Evolutionary conservation across 2,888 invertebrate genomes (phyloP).

Genomic region (Neuroscelio doddi): DNA sequence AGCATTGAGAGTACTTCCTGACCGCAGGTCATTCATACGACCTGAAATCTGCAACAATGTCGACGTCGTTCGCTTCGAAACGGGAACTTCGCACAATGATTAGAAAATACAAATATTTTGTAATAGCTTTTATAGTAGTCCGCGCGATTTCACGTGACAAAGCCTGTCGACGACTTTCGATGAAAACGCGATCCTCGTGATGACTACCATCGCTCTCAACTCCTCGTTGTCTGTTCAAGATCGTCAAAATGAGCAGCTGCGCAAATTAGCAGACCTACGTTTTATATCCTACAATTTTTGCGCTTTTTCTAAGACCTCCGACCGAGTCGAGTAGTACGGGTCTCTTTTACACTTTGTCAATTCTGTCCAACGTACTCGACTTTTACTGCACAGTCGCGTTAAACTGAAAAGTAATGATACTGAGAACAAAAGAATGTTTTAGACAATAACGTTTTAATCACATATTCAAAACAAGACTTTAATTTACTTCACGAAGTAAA

Average conservation of each 20-base stretch:
- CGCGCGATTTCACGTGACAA: constrained; percentile 59
- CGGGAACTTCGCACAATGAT: constrained; percentile 48
- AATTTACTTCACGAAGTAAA: too few species aligned
- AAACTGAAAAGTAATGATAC: too few species aligned
- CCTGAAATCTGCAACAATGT: constrained; percentile 36
- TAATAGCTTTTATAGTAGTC: constrained; percentile 48
- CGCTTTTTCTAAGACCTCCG: too few species aligned
- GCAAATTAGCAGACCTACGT: neutral
- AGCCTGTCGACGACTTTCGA: constrained; percentile 38
- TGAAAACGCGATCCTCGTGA: constrained; percentile 10
- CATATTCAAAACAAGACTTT: too few species aligned
- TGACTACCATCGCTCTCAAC: neutral
- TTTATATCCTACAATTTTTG: too few species aligned
- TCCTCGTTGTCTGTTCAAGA: constrained; percentile 5
- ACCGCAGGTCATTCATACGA: constrained; percentile 54
- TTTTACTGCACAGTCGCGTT: too few species aligned
- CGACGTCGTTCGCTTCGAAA: constrained; percentile 8
- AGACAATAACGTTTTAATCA: too few species aligned
- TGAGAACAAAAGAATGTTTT: too few species aligned
- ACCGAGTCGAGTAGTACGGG: too few species aligned
- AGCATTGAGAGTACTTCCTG: constrained; percentile 55
- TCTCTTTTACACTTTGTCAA: too few species aligned
- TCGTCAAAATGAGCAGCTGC: constrained; percentile 32
- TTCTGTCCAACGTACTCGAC: too few species aligned
- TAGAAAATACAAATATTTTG: constrained; percentile 64